These are phyloP conservation scores for Hirtodrosophila cameraria DNA, from an alignment of 2,888 invertebrate genomes.

Conservation along the genomic window DNA sequence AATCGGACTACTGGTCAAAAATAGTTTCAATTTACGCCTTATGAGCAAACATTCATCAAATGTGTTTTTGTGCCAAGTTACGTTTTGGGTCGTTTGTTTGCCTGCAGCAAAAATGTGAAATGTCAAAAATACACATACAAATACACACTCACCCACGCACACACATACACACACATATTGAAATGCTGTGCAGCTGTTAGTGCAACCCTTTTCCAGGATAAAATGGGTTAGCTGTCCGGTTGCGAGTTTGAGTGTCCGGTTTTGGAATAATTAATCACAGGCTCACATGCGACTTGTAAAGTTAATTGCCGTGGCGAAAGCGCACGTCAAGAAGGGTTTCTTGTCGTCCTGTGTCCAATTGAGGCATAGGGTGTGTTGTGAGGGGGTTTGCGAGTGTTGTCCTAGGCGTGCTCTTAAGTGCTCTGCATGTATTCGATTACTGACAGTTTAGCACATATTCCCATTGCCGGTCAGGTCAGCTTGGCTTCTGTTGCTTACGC, in stretches of 20 bases:
- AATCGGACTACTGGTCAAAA: conserved; percentile 49
- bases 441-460: conserved; percentile 74
- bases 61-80: conserved; percentile 23
- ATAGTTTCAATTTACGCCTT: conserved; percentile 79
- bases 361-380: not conserved
- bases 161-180: conserved; percentile 9
- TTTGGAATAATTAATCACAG: conserved; percentile 82
- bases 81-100: conserved; percentile 15
- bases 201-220: conserved; percentile 70
- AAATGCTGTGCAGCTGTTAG: conserved; percentile 53
- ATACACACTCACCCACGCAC: conserved; percentile 5
- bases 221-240: conserved; percentile 75
- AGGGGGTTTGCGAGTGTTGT: not conserved
- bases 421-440: conserved; percentile 71
- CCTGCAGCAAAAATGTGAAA: conserved; percentile 60
- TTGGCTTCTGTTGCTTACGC: conserved; percentile 23
- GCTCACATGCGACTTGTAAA: conserved; percentile 81
- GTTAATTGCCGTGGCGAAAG: conserved; percentile 81
- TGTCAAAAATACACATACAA: conserved; percentile 65
- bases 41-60: conserved; percentile 76
- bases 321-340: conserved; percentile 43
- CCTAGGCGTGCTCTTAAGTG: conserved; percentile 58
- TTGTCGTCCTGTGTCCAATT: conserved; percentile 17
- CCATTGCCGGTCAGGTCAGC: conserved; percentile 19
- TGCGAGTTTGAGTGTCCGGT: conserved; percentile 67